Evolutionary conservation across 1,140 invertebrate genomes (phyloP).

Genomic region (Brachionus sp.): DNA sequence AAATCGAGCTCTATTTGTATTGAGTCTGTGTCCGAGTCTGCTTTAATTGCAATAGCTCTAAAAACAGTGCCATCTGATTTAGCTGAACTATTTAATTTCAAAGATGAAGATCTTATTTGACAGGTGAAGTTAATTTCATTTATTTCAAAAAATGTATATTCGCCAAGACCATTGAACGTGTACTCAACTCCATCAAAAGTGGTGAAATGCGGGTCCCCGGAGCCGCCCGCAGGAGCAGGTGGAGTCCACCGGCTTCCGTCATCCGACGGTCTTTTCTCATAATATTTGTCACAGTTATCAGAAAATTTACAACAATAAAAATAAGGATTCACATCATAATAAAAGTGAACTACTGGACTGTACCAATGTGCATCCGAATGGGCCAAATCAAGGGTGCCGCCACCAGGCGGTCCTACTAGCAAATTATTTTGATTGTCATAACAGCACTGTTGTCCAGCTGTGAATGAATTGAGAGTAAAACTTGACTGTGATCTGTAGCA

Average conservation of each 20-base stretch:
- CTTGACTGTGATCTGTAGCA: conserved; percentile 7
- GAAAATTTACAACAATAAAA: background rate
- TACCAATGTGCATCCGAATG: background rate
- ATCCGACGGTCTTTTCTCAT: background rate
- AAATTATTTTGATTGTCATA: background rate
- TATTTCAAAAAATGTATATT: conserved; percentile 46
- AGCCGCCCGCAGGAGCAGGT: background rate
- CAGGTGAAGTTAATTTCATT: conserved; percentile 35
- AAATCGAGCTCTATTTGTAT: conserved; percentile 40
- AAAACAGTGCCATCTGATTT: conserved; percentile 46
- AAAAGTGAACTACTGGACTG: background rate
- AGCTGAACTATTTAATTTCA: background rate
- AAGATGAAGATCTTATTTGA: conserved; percentile 46
- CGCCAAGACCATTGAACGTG: conserved; percentile 50
- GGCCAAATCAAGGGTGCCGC: background rate
- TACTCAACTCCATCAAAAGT: conserved; percentile 48
- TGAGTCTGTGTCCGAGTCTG: background rate
- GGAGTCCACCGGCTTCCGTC: background rate
- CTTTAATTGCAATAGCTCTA: conserved; percentile 47
- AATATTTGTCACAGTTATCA: background rate
- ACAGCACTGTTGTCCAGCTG: background rate
- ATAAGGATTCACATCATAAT: background rate
- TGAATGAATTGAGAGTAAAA: background rate
- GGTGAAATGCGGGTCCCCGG: conserved; percentile 48
- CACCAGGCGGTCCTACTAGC: background rate